Evolutionary conservation across 2,113 vertebrate species (phyloP), one percentile per base, ranked within the genome.

Genomic region (Egretta garzetta): DNA sequence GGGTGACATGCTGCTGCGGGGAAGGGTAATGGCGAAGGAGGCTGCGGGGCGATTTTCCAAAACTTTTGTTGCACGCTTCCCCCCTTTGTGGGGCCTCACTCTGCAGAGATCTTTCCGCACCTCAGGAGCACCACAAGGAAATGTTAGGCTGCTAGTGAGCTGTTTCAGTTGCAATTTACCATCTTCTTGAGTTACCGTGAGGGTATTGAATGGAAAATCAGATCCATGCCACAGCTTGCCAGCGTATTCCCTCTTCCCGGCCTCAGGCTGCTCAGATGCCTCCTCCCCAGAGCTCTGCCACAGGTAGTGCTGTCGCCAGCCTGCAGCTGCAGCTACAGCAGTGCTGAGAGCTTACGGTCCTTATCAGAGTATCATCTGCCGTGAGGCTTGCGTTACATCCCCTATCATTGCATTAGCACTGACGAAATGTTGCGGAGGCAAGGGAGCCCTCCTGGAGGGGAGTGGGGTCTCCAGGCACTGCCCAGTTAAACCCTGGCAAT

Each of bases 31-130:
- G 58, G 94, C 1, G 0, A 86, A 84, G 37, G 52, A 91, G 86
- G 72, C 63, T 80, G 50, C 58, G 89, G 91, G 91, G 91, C 89
- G 82, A 22, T 73, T 94, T 91, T 96, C 91, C 93, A 90, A 91
- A 93, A 85, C 84, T 79, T 88, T 17, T 83, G 55, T 90, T 87
- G 50, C 64, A 86, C 0, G 1, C 43, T 80, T 89, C 7, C 79
- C 96, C 96, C 96, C 49, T 97, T 86, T 12, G 1, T 16, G 92
- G 92, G 96, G 94, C 96, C 96, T 97, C 94, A 72, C 86, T 93
- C 75, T 87, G 91, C 96, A 88, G 93, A 85, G 93, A 88, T 92
- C 80, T 97, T 80, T 88, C 79, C 86, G 91, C 85, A 77, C 95
- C 92, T 96, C 60, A 20, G 80, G 90, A 96, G 93, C 91, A 95